Conservation (phyloP, 2,888 invertebrate genomes). For the Gastracanthus pulcherrimus region DNA sequence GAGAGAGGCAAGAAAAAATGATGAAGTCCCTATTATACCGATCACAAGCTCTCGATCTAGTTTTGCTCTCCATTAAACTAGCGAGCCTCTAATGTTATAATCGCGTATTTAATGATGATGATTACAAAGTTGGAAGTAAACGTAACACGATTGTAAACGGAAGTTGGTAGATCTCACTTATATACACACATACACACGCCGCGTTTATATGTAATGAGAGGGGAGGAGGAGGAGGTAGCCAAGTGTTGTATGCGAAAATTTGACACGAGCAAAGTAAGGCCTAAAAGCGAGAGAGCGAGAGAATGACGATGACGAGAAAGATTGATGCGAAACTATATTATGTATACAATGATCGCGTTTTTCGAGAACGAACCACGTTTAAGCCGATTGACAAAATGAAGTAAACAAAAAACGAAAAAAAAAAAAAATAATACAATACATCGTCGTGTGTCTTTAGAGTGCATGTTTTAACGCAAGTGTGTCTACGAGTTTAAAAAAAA, state of each 20-base stretch:
- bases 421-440: conserved; percentile 43
- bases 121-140: not conserved
- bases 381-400: conserved; percentile 32
- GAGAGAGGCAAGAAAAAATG: not conserved
- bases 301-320: too few relatives aligned
- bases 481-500: conserved; percentile 45
- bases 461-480: conserved; percentile 57
- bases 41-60: conserved; percentile 57
- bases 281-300: conserved; percentile 30
- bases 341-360: conserved; percentile 9
- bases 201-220: conserved; percentile 11
- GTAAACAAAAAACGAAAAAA: conserved; percentile 37
- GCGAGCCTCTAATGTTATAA: conserved; percentile 54
- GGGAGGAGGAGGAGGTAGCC: not conserved
- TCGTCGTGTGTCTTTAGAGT: conserved; percentile 56
- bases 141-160: not conserved
- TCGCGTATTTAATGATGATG: conserved; percentile 32
- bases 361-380: conserved; percentile 28
- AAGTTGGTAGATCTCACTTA: conserved; percentile 4
- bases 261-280: conserved; percentile 45
- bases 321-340: conserved; percentile 22
- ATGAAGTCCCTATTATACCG: conserved; percentile 46
- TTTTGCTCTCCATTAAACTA: conserved; percentile 59
- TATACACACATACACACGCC: not conserved
- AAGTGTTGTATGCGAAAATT: conserved; percentile 37